Percentiles rank a stretch among this genome's conserved stretches.
These are phyloP conservation scores for Xenops minutus DNA, from an alignment of 2,797 vertebrate genomes.

Conservation along the genomic window DNA sequence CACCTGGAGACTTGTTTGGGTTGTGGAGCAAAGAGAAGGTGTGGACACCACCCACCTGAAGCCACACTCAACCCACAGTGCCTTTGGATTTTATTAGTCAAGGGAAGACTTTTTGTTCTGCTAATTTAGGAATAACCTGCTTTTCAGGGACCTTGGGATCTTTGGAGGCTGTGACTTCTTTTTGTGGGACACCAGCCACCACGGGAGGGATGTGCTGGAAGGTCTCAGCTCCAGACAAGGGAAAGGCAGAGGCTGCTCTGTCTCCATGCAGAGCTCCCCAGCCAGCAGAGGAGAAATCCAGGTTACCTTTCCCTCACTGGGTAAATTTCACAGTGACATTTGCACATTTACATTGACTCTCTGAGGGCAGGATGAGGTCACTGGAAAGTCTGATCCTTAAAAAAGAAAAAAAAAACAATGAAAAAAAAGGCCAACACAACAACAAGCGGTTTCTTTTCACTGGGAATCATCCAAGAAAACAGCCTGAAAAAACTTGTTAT, in stretches of 20 bases:
- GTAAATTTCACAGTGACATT: slow-evolving; percentile 48
- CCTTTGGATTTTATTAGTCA: not conserved
- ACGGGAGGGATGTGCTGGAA: not conserved
- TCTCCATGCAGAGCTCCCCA: not conserved
- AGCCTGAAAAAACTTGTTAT: not conserved
- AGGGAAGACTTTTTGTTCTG: not conserved
- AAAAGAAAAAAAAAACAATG: not conserved
- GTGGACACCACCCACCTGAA: not conserved
- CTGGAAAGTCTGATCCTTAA: not conserved
- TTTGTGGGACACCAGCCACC: not conserved
- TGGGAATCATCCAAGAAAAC: slow-evolving; percentile 26
- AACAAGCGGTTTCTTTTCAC: not conserved
- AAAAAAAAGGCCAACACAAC: not conserved
- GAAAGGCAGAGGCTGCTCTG: not conserved
- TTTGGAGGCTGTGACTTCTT: not conserved
- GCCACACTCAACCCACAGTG: fast-evolving
- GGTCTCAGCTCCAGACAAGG: not conserved
- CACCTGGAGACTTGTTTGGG: not conserved
- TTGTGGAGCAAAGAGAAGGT: fast-evolving
- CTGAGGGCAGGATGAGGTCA: slow-evolving; percentile 22
- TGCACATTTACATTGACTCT: not conserved
- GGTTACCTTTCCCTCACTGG: not conserved
- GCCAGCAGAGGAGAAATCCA: not conserved
- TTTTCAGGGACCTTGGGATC: not conserved
- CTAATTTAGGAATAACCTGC: not conserved